Base-by-base conservation (phyloP, 2,113 vertebrate species). In the Chloroceryle aenea region DNA sequence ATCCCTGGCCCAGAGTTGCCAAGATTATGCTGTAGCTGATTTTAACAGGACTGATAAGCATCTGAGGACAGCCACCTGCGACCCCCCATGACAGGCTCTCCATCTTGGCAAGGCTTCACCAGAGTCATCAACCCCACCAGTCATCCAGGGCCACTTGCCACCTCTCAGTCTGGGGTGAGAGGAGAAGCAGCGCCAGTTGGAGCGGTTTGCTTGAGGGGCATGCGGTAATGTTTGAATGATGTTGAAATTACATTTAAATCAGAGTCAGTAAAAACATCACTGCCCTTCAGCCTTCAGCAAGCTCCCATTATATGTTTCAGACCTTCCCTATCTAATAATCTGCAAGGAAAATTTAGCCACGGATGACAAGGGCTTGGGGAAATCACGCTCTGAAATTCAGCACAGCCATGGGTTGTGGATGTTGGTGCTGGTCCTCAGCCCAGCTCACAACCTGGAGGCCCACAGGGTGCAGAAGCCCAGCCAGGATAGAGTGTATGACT, bases 171-270 rank as follows among this genome's bases (percentile, higher is more conserved):
- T 47, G 2, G 1, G 48, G 42, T 73, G 62, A 85, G 77, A 77
- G 23, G 63, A 58, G 52, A 38, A 48, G 34, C 25, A 64, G 12
- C 23, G 3, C 19, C 30, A 10, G 3, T 4, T 25, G 23, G 75
- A 80, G n/a, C 17, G 26, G 9, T 73, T 88, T 45, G 30, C 38
- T 68, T 58, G 42, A 29, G 19, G 78, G 29, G 12, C 15, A 4
- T 27, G 43, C n/a, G 19, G 36, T 36, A 66, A 80, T 15, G 27
- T 17, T 29, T 52, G 50, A 72, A 85, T 82, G 66, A 43, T 14
- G 50, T 66, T 34, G 50, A 61, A 85, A 88, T 85, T 66, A 43
- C 23, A 47, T 89, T 73, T 73, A 68, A 82, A 78, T 90, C 72
- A 53, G 64, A 67, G 34, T 30, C 48, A 15, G 72, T 63, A 69